These are phyloP conservation scores for Neuroterus valhalla DNA, from an alignment of 1,140 invertebrate genomes.

Conservation along the genomic window DNA sequence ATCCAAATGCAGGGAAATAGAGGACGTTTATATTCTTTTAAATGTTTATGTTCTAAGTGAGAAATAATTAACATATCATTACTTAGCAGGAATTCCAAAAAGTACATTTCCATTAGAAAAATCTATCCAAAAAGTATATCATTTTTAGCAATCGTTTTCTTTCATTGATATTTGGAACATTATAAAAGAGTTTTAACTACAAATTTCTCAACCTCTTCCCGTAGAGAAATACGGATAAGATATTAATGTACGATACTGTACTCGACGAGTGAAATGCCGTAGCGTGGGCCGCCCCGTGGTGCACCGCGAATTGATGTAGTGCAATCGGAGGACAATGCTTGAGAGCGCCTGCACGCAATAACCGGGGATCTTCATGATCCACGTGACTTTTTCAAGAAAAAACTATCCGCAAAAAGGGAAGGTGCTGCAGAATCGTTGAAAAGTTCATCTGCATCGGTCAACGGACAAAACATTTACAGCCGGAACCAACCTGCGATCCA, in stretches of 20 bases:
- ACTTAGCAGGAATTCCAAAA: too few relatives aligned
- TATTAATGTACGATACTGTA: slow-evolving; percentile 53
- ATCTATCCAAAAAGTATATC: too few relatives aligned
- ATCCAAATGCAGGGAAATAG: too few relatives aligned
- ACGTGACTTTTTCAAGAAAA: slow-evolving; percentile 18
- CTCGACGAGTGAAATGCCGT: slow-evolving; percentile 42
- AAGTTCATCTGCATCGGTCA: slow-evolving; percentile 59
- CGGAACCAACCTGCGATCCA: slow-evolving; percentile 43
- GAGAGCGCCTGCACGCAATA: slow-evolving; percentile 36
- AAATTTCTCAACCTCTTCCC: too few relatives aligned
- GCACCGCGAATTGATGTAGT: slow-evolving; percentile 68
- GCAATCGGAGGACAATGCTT: slow-evolving; percentile 65
- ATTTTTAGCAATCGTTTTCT: slow-evolving; percentile 2
- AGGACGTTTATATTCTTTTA: too few relatives aligned
- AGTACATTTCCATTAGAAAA: too few relatives aligned
- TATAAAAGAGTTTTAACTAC: too few relatives aligned
- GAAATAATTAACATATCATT: too few relatives aligned
- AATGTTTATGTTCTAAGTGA: too few relatives aligned
- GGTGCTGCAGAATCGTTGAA: slow-evolving; percentile 47
- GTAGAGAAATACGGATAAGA: too few relatives aligned
- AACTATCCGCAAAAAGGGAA: slow-evolving; percentile 38
- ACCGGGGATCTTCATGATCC: slow-evolving; percentile 26
- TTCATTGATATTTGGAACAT: too few relatives aligned
- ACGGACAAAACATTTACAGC: slow-evolving; percentile 57
- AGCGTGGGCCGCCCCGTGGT: slow-evolving; percentile 62